Base-by-base conservation (phyloP, 92 coral and sea anemone species). In the Heliopora coerulea region DNA sequence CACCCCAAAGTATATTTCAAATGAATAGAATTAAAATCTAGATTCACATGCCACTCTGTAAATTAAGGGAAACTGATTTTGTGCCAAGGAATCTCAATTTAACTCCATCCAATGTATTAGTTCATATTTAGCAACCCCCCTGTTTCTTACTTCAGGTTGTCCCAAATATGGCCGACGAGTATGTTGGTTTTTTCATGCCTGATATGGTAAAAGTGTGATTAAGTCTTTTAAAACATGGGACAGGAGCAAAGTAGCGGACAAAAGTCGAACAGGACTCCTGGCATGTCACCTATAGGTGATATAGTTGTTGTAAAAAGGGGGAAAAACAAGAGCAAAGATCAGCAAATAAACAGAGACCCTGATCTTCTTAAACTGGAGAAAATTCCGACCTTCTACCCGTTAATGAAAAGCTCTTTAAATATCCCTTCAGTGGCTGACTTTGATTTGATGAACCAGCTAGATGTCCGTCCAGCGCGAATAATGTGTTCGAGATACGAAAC, bases 211-310 rank as follows among this genome's bases (percentile, higher is more conserved):
- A 2, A 15, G 14, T 6, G n/a, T 46, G 14, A 3, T 8, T 2
- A 63, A 34, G 7, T 63, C 18, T 26, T 35, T 63, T n/a, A 58
- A 49, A 66, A 7, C 54, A 92, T 92, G 97, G 97, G 97, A 19
- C 97, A 92, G 83, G 96, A 92, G 33, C 97, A 92, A 62, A 92
- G 97, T 72, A 81, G 26, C 54, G 48, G 83, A 28, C 69, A 80
- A 49, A 88, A 79, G 60, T 56, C 54, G 18, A 76, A 37, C 59
- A 79, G 73, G 18, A 29, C 29, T 15, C 63, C 79, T 29, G 89
- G 83, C 65, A 78, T 67, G 61, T 86, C 96, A 41, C 89, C 84
- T 49, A 75, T 93, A 0, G 91, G 85, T 33, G 95, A 90, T 60
- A 93, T 93, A 12, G 84, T 87, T 39, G 89, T 93, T 20, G 98